phyloP scores from a whole-genome alignment of 2,888 invertebrate genomes.

The Harpalus rufipes region DNA sequence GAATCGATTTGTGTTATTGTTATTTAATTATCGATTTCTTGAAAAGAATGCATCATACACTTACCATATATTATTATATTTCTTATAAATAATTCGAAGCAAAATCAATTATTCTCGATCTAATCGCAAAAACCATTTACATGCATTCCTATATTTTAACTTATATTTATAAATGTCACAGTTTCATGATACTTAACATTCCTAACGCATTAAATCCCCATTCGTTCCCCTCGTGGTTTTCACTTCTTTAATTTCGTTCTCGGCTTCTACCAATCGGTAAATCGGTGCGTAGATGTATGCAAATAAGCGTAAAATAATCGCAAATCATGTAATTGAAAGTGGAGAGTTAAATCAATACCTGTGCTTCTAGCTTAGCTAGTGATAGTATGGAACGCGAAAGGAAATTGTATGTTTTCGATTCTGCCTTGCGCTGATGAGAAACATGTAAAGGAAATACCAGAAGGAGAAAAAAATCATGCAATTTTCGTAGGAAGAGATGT shows the following conservation, averaged over 20 bases:
- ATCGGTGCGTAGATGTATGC: constrained; percentile 10
- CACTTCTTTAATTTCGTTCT: neutral
- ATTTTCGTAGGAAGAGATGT: constrained; percentile 5
- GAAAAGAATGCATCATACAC: too few species aligned
- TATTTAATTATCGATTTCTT: too few species aligned
- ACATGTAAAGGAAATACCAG: constrained; percentile 15
- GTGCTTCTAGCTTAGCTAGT: neutral
- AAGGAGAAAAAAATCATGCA: neutral
- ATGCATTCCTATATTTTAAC: too few species aligned
- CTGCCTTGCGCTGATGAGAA: constrained; percentile 1
- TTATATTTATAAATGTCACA: too few species aligned
- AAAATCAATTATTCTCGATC: too few species aligned
- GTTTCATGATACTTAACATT: too few species aligned
- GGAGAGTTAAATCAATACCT: constrained; percentile 20
- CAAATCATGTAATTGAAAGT: constrained; percentile 20
- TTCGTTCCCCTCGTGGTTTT: neutral
- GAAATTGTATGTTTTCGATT: constrained; percentile 36
- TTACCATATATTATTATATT: too few species aligned
- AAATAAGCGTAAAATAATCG: constrained; percentile 21
- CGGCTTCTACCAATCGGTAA: constrained; percentile 13
- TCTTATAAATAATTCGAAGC: too few species aligned
- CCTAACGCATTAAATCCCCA: neutral
- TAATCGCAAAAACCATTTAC: too few species aligned
- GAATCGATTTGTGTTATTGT: neutral
- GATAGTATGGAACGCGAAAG: constrained; percentile 17